A percentile compares a stretch with the other conserved stretches of the same genome.
phyloP scores from a whole-genome alignment of 2,797 vertebrate genomes.

The Holocentrus rufus region DNA sequence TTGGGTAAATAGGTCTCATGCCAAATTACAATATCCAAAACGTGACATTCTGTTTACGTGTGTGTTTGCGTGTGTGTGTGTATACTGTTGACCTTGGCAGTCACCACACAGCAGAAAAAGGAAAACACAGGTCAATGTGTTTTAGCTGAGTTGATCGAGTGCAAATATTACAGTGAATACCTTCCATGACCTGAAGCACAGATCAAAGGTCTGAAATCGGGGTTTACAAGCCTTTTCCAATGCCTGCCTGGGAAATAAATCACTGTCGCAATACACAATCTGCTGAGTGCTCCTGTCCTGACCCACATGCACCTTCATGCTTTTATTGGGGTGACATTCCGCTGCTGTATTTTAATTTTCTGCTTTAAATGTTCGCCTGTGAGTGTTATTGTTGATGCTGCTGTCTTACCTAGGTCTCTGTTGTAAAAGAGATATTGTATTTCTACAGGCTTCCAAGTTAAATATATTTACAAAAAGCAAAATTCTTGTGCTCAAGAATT shows the following conservation, averaged over 20 bases:
- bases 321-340: background rate
- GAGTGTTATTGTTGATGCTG: too few relatives aligned
- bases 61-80: background rate
- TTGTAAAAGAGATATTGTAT: too few relatives aligned
- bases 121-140: conserved; percentile 32
- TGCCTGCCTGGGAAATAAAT: background rate
- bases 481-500: too few relatives aligned
- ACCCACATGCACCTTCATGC: background rate
- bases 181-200: conserved; percentile 14
- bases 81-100: conserved; percentile 18
- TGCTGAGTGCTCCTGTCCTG: background rate
- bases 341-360: too few relatives aligned
- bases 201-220: conserved; percentile 28
- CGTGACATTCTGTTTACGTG: background rate
- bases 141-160: conserved; percentile 18
- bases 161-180: conserved; percentile 3
- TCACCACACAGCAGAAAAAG: conserved; percentile 26
- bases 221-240: conserved; percentile 9
- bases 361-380: too few relatives aligned
- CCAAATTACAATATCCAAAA: background rate
- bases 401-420: too few relatives aligned
- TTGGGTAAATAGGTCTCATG: background rate
- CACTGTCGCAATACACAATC: background rate
- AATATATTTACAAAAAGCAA: too few relatives aligned
- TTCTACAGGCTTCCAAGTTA: too few relatives aligned